phyloP scores from a whole-genome alignment of 2,113 vertebrate genomes.

The Struthidea cinerea region DNA sequence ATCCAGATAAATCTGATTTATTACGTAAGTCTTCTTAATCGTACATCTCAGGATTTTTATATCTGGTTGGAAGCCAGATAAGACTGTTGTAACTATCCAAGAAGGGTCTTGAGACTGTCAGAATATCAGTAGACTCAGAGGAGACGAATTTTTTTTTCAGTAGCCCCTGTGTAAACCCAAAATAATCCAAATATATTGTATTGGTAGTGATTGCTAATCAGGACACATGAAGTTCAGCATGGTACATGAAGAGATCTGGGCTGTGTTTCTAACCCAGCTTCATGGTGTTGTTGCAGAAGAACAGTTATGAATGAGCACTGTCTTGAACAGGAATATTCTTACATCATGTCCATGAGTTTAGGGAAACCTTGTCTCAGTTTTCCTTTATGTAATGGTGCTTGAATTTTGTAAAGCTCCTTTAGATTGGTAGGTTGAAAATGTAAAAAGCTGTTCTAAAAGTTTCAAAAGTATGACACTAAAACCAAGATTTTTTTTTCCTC shows the following conservation, averaged over 20 bases:
- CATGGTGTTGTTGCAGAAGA: background rate
- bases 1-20: background rate
- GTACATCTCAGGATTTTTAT: background rate
- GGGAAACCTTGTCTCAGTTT: background rate
- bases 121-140: background rate
- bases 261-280: background rate
- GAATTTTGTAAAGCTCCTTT: background rate
- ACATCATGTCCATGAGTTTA: background rate
- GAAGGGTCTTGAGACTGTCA: background rate
- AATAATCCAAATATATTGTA: background rate
- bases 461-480: background rate
- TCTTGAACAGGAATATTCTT: background rate
- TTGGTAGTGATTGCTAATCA: background rate
- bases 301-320: background rate
- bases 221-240: background rate
- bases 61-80: background rate
- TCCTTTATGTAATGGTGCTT: background rate
- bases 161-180: background rate
- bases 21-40: background rate
- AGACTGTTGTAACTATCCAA: background rate
- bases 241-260: background rate
- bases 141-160: background rate
- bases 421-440: background rate
- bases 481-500: background rate
- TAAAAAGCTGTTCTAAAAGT: background rate